Base-by-base conservation (phyloP, 2,888 invertebrate species). In the Flexamia atlantica region DNA sequence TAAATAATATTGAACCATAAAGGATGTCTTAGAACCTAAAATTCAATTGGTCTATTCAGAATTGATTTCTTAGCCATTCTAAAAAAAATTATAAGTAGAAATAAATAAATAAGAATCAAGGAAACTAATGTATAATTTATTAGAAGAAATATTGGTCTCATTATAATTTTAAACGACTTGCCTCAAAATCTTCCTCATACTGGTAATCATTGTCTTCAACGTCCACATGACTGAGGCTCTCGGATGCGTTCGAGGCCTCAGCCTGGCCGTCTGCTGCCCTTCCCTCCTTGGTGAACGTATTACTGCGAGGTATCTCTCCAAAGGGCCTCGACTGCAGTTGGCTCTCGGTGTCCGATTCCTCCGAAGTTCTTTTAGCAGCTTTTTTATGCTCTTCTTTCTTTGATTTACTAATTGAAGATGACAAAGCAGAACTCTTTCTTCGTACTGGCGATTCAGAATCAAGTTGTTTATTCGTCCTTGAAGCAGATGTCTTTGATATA, bases 131-230 rank as follows among this genome's bases (percentile, higher is more conserved):
- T 36, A 83, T 32, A 53, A 5, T 53, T 53, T 53, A 53, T 53
- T 53, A n/a, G 53, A 53, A 53, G 10, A 23, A 20, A 20, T 14
- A 14, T 46, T 14, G 17, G 7, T 53, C 4, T 53, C 23, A 53
- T 50, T 4, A 50, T 23, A 23, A 5, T n/a, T 53, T 53, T 53
- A 23, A 23, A 5, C 2, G 53, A 84, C 83, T 87, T 88, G 91
- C 91, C 89, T 91, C 91, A 89, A 91, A 91, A 88, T 91, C 91
- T 87, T 91, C 91, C 84, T 90, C 90, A 85, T 90, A 90, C 83
- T 89, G 88, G 76, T 89, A 89, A n/a, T 89, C 88, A 14, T 87
- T 87, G 25, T 86, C 85, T 10, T 83, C 84, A 0, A 87, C 85
- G 25, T 83, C 83, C 25, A 23, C 74, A 81, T 36, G 28, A 20